Base-by-base conservation (phyloP, 2,888 invertebrate genomes). In the Kuschelorhynchus macadamiae region DNA sequence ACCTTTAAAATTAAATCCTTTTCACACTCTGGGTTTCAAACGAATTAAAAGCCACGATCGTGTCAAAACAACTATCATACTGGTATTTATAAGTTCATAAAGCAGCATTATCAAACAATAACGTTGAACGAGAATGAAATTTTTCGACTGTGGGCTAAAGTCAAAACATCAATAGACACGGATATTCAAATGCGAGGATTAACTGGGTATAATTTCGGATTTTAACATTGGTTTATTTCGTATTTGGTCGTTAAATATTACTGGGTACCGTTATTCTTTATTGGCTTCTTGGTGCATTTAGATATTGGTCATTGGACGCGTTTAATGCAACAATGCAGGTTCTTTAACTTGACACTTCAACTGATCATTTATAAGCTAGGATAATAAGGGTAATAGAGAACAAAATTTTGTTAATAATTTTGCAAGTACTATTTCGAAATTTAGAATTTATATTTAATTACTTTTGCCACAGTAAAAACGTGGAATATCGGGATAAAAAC, bases 81-180 rank as follows among this genome's bases (percentile, higher is more conserved):
- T 41, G 8, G 47, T 25, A 60, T 60, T 60, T 60, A 60, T 49
- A 49, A 49, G 49, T 60, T 60, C 49, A 50, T 60, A 60, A 60
- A 60, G 60, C 36, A 50, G 60, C 49, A 60, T 60, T 60, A 60
- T 11, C 36, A 3, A 11, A 36, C 36, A 11, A 50, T 32, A 30
- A 50, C 32, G 30, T 8, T 44, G 17, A 44, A 44, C 17, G 44
- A 3, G 17, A 46, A 32, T 46, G 18, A 36, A 47, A 44, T 44
- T 42, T 56, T 44, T 44, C 30, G 44, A 30, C 25, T 32, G 25
- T 56, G 44, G 56, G 21, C 44, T 41, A 16, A 33, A 44, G 44
- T 44, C 44, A 44, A 11, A 44, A 44, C 44, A 17, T 44, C 17
- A 17, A 44, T 44, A 18, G 44, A 17, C 17, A 44, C 18, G 50